A percentile compares a stretch with the other conserved stretches of the same genome.
Conservation (phyloP, 2,888 invertebrate genomes). For the Drosophila kanekoi region DNA sequence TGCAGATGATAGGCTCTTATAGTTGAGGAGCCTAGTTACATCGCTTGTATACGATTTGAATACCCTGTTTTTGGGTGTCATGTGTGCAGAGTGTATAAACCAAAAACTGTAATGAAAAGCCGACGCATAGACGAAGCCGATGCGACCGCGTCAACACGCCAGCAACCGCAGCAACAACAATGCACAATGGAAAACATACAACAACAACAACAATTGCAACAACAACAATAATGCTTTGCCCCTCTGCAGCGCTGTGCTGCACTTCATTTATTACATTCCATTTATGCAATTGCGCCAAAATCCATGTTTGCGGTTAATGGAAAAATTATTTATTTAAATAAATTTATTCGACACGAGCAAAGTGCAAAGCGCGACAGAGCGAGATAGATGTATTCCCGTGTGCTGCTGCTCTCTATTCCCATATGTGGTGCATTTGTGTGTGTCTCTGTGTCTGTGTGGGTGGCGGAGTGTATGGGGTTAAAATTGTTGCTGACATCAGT, state of each 20-base stretch:
- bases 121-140: constrained; percentile 30
- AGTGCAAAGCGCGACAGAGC: constrained; percentile 22
- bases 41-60: no score
- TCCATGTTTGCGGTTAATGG: constrained; percentile 77
- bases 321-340: constrained; percentile 79
- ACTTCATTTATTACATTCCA: constrained; percentile 75
- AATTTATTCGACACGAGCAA: constrained; percentile 64
- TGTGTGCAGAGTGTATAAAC: constrained; percentile 16
- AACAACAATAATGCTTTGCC: constrained; percentile 17
- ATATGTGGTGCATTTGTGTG: background rate
- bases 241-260: constrained; percentile 27
- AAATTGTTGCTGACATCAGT: constrained; percentile 65
- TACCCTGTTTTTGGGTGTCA: no score
- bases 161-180: constrained; percentile 55
- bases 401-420: background rate
- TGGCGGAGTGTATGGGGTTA: background rate
- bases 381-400: constrained; percentile 16
- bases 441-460: background rate
- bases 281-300: constrained; percentile 76
- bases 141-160: constrained; percentile 69
- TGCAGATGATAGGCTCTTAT: no score
- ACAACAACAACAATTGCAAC: background rate
- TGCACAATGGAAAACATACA: background rate
- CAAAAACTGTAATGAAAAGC: constrained; percentile 29
- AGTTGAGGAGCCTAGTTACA: no score